These are phyloP conservation scores for Galaxias olidus DNA, from an alignment of 2,797 vertebrate genomes.

Conservation along the genomic window DNA sequence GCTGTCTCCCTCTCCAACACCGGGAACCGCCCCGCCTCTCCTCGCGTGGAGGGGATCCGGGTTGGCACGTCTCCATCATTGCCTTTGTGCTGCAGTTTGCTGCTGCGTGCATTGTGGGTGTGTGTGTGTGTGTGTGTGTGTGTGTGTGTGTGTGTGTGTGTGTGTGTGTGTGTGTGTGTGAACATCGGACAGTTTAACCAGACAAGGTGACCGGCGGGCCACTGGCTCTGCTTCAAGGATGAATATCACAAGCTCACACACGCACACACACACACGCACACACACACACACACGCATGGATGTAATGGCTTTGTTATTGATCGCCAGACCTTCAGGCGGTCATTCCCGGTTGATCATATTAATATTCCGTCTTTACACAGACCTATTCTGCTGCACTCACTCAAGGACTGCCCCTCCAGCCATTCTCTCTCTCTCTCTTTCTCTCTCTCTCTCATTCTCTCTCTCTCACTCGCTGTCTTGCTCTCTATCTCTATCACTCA, in stretches of 20 bases:
- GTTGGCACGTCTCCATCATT: too few species aligned
- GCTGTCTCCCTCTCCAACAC: neutral
- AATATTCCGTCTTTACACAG: conserved; percentile 10
- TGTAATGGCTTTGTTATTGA: conserved; percentile 9
- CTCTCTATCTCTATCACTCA: too few species aligned
- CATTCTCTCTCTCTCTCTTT: neutral
- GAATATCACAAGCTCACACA: neutral
- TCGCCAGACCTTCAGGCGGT: neutral
- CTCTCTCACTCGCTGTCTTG: too few species aligned
- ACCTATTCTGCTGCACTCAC: neutral
- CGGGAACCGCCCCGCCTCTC: too few species aligned
- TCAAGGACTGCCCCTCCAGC: conserved; percentile 19
- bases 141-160: neutral
- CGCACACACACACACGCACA: neutral
- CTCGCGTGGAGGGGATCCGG: too few species aligned
- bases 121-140: neutral
- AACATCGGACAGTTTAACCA: neutral
- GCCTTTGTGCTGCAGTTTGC: too few species aligned
- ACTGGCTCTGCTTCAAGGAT: conserved; percentile 1
- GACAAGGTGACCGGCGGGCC: conserved; percentile 12
- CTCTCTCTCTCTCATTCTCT: neutral
- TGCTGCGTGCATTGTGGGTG: too few species aligned
- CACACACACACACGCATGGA: neutral
- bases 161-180: neutral
- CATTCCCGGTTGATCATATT: conserved; percentile 3